Conservation (phyloP, 2,797 vertebrate species). For the Rallus crepitans region DNA sequence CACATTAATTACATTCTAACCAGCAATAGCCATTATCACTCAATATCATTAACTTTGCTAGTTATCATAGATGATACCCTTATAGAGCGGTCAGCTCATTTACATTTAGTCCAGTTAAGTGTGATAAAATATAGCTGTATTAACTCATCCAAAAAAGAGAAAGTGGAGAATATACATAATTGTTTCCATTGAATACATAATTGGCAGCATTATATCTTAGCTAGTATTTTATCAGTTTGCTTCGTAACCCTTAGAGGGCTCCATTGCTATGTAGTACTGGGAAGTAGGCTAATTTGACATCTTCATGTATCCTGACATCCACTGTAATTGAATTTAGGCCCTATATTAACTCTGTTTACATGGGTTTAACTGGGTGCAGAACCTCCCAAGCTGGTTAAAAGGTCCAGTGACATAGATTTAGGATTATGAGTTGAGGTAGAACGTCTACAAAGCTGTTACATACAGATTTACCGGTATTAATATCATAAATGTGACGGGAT, state of each 20-base stretch:
- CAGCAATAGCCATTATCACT: background rate
- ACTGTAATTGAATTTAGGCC: slow-evolving; percentile 37
- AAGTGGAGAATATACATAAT: background rate
- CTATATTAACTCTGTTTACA: slow-evolving; percentile 27
- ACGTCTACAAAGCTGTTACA: background rate
- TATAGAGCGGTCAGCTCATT: background rate
- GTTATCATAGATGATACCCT: background rate
- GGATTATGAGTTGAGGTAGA: background rate
- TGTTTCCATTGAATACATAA: background rate
- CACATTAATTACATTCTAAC: background rate
- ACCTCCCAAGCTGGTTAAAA: slow-evolving; percentile 16
- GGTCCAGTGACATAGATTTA: background rate
- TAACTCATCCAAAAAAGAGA: background rate
- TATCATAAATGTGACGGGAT: background rate
- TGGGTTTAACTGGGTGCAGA: background rate
- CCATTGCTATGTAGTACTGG: slow-evolving; percentile 8
- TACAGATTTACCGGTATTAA: background rate
- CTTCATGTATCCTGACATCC: slow-evolving; percentile 16
- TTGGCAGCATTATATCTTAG: background rate
- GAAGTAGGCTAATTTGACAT: background rate
- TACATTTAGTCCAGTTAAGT: background rate
- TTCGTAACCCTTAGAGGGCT: slow-evolving; percentile 58
- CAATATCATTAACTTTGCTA: background rate
- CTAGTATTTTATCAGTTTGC: background rate
- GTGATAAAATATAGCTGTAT: background rate